Evolutionary conservation across 2,113 vertebrate species (phyloP), one percentile per base, ranked within the genome.

Genomic region (Lanius collurio): DNA sequence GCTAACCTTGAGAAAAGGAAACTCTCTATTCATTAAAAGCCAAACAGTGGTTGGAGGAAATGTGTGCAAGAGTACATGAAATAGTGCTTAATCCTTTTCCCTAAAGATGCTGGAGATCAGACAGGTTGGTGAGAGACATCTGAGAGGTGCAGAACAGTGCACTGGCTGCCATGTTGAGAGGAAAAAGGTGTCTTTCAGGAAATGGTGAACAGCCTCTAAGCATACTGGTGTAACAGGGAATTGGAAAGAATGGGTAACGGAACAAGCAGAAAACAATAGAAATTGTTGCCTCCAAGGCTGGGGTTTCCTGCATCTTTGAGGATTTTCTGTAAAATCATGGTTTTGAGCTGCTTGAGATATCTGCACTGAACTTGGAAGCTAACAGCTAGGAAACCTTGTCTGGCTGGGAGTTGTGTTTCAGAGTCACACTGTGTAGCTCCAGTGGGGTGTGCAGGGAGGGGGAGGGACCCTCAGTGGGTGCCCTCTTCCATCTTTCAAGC

Each of bases 151-250:
- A 39, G 89, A 62, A n/a, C 18, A 23, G 78, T 23, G 28, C 28
- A 2, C 27, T 87, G 65, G 46, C 84, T 83, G 22, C 59, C 3
- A 17, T 78, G 57, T 33, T 39, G 42, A 21, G 55, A 56, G 76
- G 39, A 35, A 59, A 80, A 70, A 74, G 83, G 56, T 1, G 56
- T 91, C 87, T 75, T 89, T 92, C 83, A 94, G 94, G 81, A 95
- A 95, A 89, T 55, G 73, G 37, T 92, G 89, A 83, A 93, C 81
- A 90, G 59, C 65, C 65, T 95, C 90, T 84, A 84, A 93, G 77
- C 84, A 76, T 53, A 85, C 49, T 71, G 59, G n/a, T 77, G 39
- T 90, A 82, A 86, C n/a, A 74, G 64, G 69, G 89, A 64, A 79
- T 46, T 52, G 84, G 68, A 57, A 91, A 73, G 92, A 87, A 52